Evolutionary conservation across 2,113 vertebrate species (phyloP).

Genomic region (Crotalus viridis): DNA sequence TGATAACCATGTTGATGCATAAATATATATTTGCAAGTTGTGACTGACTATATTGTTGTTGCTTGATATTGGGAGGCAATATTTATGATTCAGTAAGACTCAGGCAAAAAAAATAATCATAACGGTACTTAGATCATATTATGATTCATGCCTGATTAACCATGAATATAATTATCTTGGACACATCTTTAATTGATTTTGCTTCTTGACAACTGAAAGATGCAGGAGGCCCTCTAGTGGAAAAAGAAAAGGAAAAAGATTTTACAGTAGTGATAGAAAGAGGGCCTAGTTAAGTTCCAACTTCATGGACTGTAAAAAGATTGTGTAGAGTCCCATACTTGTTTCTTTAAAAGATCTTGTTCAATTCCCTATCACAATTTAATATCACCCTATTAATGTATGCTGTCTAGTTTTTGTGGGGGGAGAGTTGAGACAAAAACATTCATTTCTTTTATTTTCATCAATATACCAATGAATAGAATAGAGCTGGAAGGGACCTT

Average conservation of each 20-base stretch:
- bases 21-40: conserved; percentile 51
- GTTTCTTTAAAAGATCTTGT: background rate
- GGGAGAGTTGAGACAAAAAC: background rate
- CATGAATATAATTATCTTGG: background rate
- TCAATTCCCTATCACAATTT: background rate
- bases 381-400: background rate
- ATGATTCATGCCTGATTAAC: conserved; percentile 15
- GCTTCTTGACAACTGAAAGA: conserved; percentile 9
- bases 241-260: rapidly evolving
- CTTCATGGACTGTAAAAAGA: background rate
- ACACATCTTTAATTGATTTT: background rate
- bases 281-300: background rate
- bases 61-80: conserved; percentile 36
- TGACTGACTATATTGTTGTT: conserved; percentile 41
- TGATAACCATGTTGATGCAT: conserved; percentile 33
- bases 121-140: background rate
- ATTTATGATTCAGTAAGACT: conserved; percentile 34
- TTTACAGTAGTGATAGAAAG: background rate
- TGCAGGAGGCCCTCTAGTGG: conserved; percentile 55
- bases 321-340: background rate
- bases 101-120: conserved; percentile 32
- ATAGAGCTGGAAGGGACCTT: too few relatives aligned
- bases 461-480: background rate
- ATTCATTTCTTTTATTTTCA: background rate
- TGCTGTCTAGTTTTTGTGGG: background rate